phyloP scores from a whole-genome alignment of 2,113 vertebrate species.

The Forbesichthys papilliferus region DNA sequence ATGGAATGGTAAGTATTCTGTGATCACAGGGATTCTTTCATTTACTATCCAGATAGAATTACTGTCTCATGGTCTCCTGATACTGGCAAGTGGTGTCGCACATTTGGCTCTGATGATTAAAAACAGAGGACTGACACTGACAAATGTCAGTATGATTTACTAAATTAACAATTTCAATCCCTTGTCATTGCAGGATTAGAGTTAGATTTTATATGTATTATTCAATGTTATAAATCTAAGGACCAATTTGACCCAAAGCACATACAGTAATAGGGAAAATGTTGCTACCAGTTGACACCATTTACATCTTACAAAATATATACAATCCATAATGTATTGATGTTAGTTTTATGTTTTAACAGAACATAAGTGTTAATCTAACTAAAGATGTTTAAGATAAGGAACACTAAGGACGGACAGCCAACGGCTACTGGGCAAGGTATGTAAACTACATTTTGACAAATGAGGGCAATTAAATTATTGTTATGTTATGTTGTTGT shows the following conservation, averaged over 20 bases:
- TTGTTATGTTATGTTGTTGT: no score
- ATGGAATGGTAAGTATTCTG: slow-evolving; percentile 38
- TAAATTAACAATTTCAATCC: no score
- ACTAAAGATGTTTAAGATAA: slow-evolving; percentile 68
- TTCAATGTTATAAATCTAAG: no score
- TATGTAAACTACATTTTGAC: slow-evolving; percentile 36
- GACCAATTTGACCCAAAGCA: no score
- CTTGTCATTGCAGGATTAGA: no score
- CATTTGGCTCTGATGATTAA: neutral
- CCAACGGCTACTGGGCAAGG: slow-evolving; percentile 72
- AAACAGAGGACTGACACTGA: no score
- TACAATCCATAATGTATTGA: neutral
- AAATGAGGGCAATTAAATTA: neutral
- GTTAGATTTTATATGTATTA: no score
- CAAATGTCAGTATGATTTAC: no score
- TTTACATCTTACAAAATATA: neutral
- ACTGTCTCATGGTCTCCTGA: slow-evolving; percentile 7
- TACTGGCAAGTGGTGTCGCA: neutral
- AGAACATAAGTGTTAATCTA: slow-evolving; percentile 11
- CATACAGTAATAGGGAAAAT: no score
- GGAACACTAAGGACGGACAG: slow-evolving; percentile 64
- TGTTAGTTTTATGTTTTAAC: neutral
- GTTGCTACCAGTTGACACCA: no score
- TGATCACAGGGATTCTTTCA: slow-evolving; percentile 39
- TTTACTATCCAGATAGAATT: slow-evolving; percentile 43